Base-by-base conservation (phyloP, 2,797 vertebrate species). In the Harpagifer antarcticus region DNA sequence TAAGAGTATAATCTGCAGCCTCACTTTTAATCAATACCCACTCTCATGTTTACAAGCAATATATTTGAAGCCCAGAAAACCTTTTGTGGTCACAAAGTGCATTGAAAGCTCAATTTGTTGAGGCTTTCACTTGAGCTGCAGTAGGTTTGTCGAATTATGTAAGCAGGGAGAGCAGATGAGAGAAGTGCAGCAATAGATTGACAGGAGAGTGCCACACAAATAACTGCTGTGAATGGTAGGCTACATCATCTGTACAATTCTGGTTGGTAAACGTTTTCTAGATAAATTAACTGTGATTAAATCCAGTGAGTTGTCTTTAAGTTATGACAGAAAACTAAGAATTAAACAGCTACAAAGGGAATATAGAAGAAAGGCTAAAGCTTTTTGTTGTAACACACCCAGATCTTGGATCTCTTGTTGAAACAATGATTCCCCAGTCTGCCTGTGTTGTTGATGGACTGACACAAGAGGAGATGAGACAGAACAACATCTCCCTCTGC, bases 11-110 rank as follows among this genome's bases (percentile, higher is more conserved):
- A 91, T 91, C 84, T 89, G 86, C 78, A 63, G 81, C 84, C 83
- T 86, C 78, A 77, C 78, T 86, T 90, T 90, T 86, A 91, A 90
- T 93, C 92, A 89, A 91, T 91, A 91, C 82, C 88, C 81, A 79
- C 86, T 90, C 81, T 78, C 68, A 78, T 90, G 88, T 93, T 91
- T 91, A 91, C 86, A 89, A 88, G 89, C 78, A 88, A 88, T 86
- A 77, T 76, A 82, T 84, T 47, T 87, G 80, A 72, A 76, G 76
- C 61, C 65, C 55, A 65, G 23, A 82, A 68, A 84, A 82, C 63
- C 78, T 75, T 87, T 84, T 90, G 90, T 79, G 88, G 88, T 93
- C 76, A 81, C 76, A 76, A 73, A 88, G 81, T 88, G 84, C 84
- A 72, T 87, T 90, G 88, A 75, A 89, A 86, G 72, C 84, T 85